Base-by-base conservation (phyloP, 2,888 invertebrate genomes). In the Protodeltote pygarga region DNA sequence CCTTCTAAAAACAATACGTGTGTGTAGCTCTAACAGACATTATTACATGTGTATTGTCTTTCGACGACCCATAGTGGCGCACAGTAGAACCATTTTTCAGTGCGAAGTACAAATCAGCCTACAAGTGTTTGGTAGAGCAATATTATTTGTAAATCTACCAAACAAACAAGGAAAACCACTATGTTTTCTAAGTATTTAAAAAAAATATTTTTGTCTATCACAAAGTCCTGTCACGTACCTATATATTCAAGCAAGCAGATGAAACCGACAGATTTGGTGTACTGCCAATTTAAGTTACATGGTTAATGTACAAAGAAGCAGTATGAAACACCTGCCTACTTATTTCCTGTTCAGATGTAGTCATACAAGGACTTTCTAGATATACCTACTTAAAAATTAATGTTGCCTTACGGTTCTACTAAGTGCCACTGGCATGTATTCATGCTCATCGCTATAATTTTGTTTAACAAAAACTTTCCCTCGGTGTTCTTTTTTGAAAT, bases 171-270 rank as follows among this genome's bases (percentile, higher is more conserved):
- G 44, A 60, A 61, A 59, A 61, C 8, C 6, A 8, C 2, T 10
- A 34, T 41, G 44, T 33, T 40, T 35, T 31, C 40, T 27, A 8
- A 33, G 40, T 31, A 25, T 20, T 25, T 15, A 24, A 1, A 28
- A 27, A 19, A 31, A 44, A 20, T 42, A 29, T 60, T 38, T 41
- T 50, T 35, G 40, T 24, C 19, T 38, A 37, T 45, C 17, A 47
- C 23, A 47, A 38, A 77, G 48, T 79, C 76, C 51, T 21, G 51
- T 69, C 83, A 80, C 77, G 82, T 79, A 52, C 50, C n/a, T n/a
- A n/a, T n/a, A 14, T 57, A 41, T 47, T 39, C 50, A 61, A 29
- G 38, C 23, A 47, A 31, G 41, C 38, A 78, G 79, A 77, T 81
- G 73, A 74, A 75, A 78, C 48, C 19, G 11, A 27, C 9, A 64